Base-by-base conservation (phyloP, 2,113 vertebrate species). In the Paradoxurus hermaphroditus region DNA sequence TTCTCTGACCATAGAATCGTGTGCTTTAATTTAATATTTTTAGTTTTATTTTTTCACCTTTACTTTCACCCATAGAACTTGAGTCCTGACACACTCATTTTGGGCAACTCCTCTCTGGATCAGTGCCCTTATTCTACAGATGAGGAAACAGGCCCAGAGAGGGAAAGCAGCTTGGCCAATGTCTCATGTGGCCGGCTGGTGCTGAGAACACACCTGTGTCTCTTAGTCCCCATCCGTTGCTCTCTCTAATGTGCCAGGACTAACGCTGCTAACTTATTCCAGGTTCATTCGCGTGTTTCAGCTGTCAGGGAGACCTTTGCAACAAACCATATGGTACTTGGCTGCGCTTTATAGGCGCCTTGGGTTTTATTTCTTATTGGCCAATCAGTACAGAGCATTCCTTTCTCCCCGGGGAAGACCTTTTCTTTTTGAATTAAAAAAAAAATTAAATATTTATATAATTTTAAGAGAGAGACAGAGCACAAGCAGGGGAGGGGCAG, bases 281-380 rank as follows among this genome's bases (percentile, higher is more conserved):
- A 18, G 0, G 8, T 53, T 13, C 41, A 14, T 9, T 79, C 34
- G 15, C 1, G 0, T 7, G 5, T 79, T 14, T 41, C 14, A 14
- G 29, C 13, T 10, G 4, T 51, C 44, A 92, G 78, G 84, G 4
- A 65, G 59, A 87, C 14, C 41, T 82, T 82, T 39, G 7, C 29
- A 36, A 27, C 34, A 63, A 79, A 23, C 16, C 25, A 18, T 9
- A 9, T 23, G 8, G 36, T 4, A 2, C 68, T 68, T 16, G 5
- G 12, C 5, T 73, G 3, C 27, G 27, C 36, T 88, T 77, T 53
- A 10, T 39, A 34, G 36, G 36, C 46, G 29, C 25, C 19, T 2
- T 25, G 41, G 21, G 53, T n/a, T 78, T 94, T 63, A 49, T 82
- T 90, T 77, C 19, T 73, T n/a, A 56, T 16, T 56, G 44, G 56